Evolutionary conservation across 2,113 vertebrate species (phyloP).

Genomic region (Crypturellus undulatus): DNA sequence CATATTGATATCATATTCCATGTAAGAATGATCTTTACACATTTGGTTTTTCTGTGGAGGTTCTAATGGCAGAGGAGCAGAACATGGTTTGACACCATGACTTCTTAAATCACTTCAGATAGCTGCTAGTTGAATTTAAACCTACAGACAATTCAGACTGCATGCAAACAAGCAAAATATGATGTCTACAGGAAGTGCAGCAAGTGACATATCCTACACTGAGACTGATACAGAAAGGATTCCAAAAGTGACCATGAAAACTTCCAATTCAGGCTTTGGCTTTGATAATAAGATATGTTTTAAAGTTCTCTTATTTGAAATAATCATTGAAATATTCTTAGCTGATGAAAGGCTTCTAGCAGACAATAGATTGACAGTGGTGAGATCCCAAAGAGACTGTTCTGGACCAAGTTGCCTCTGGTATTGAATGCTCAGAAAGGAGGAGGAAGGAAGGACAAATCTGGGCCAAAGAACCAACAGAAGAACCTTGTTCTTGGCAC

Average conservation of each 20-base stretch:
- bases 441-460: background rate
- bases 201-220: background rate
- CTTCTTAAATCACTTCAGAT: background rate
- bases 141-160: background rate
- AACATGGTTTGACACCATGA: background rate
- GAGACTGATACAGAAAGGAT: background rate
- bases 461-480: background rate
- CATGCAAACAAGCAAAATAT: background rate
- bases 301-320: background rate
- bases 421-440: background rate
- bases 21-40: background rate
- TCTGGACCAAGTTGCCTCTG: background rate
- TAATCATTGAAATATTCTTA: background rate
- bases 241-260: background rate
- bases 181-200: background rate
- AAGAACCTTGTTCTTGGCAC: background rate
- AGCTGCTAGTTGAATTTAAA: background rate
- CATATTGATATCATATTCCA: background rate
- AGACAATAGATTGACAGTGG: background rate
- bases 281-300: background rate
- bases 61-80: background rate
- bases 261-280: background rate
- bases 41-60: background rate
- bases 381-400: background rate
- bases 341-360: background rate